These are phyloP conservation scores for Cyrtonyx montezumae DNA, from an alignment of 2,113 vertebrate species.

Conservation along the genomic window DNA sequence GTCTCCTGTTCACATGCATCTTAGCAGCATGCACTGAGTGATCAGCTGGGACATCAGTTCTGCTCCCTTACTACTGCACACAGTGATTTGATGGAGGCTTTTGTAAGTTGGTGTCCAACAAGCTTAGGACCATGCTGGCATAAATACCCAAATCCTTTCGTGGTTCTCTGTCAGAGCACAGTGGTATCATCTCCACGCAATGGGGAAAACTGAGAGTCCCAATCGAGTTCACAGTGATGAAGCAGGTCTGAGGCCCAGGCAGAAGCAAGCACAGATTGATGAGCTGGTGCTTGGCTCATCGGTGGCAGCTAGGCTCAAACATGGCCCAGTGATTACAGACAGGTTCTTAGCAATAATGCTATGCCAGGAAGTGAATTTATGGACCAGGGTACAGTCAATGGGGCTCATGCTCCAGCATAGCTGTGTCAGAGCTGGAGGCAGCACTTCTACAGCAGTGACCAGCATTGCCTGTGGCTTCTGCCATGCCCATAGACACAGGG, in stretches of 20 bases:
- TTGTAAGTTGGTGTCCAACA: accelerated
- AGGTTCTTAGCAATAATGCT: accelerated
- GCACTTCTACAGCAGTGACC: background rate
- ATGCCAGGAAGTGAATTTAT: background rate
- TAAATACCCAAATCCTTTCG: background rate
- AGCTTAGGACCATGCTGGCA: accelerated
- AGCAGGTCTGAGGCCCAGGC: background rate
- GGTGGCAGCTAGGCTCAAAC: background rate
- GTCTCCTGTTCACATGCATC: accelerated
- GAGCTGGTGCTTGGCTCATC: background rate
- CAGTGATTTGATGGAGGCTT: background rate
- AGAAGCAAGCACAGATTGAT: background rate
- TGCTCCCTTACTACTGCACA: background rate
- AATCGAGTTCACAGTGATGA: too few relatives aligned
- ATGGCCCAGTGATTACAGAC: background rate
- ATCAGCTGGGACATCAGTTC: background rate
- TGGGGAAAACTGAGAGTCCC: background rate
- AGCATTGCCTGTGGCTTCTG: background rate
- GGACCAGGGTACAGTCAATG: too few relatives aligned
- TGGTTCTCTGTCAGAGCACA: background rate
- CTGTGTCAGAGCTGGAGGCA: background rate
- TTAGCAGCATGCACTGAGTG: background rate
- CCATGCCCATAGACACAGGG: background rate
- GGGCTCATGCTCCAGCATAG: background rate
- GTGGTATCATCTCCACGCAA: background rate